Percentiles rank a stretch among this genome's conserved stretches.
Evolutionary conservation across 2,888 invertebrate species (phyloP).

Genomic region (Alentia gelatinosa): DNA sequence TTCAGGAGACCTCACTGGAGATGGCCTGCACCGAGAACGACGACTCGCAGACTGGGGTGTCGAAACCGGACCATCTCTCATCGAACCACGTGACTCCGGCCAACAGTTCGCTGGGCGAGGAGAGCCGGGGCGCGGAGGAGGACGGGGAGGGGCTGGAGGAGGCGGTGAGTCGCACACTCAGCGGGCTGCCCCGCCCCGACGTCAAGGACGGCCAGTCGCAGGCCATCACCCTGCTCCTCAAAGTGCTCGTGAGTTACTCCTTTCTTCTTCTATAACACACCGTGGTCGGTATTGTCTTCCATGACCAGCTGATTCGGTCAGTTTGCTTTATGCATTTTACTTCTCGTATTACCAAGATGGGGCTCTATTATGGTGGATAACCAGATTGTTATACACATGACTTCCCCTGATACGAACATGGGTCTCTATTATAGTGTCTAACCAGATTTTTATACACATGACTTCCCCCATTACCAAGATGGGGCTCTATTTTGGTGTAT

Average conservation of each 20-base stretch:
- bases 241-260: slow-evolving; percentile 24
- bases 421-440: too few species aligned
- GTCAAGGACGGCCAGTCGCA: not conserved
- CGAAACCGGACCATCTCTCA: not conserved
- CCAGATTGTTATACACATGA: too few species aligned
- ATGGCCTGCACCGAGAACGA: not conserved
- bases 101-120: not conserved
- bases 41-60: not conserved
- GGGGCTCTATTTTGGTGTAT: too few species aligned
- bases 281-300: too few species aligned
- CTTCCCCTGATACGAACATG: too few species aligned
- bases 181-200: not conserved
- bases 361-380: too few species aligned
- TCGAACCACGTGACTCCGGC: not conserved
- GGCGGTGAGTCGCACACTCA: not conserved
- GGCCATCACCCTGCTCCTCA: slow-evolving; percentile 19
- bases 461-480: too few species aligned
- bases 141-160: not conserved
- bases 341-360: too few species aligned
- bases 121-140: not conserved
- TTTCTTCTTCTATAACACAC: not conserved
- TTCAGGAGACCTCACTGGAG: not conserved
- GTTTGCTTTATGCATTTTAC: too few species aligned
- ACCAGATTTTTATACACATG: too few species aligned
- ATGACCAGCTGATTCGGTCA: too few species aligned